phyloP scores from a whole-genome alignment of 2,113 vertebrate species.

The Tilapia sparmanii region DNA sequence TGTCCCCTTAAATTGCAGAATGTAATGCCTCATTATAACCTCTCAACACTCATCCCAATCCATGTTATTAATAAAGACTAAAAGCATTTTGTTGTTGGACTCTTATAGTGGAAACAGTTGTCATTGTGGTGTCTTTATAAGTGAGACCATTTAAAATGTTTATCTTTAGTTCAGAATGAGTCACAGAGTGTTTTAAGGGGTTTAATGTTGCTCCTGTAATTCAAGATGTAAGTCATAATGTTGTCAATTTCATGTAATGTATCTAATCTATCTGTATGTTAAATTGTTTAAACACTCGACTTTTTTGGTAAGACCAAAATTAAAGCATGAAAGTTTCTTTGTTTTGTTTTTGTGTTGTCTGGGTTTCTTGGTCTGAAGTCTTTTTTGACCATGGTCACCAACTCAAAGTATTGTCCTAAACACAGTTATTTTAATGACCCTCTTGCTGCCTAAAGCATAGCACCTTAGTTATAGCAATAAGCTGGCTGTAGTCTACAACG shows the following conservation, averaged over 20 bases:
- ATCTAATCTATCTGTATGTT: neutral
- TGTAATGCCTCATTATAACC: neutral
- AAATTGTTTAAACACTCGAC: neutral
- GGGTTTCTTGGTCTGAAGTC: neutral
- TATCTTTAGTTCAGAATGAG: neutral
- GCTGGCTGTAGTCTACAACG: neutral
- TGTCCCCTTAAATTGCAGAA: neutral
- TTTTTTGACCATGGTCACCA: neutral
- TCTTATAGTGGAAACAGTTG: neutral
- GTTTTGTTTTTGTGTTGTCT: neutral
- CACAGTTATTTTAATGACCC: neutral
- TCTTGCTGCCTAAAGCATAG: neutral
- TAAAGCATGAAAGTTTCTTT: neutral
- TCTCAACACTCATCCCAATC: neutral
- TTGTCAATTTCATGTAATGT: neutral
- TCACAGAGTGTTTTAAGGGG: neutral
- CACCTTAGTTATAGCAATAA: neutral
- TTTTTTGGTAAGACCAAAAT: neutral
- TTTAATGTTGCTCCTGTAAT: neutral
- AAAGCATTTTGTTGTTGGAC: neutral
- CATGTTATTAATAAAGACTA: neutral
- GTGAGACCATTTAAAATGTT: neutral
- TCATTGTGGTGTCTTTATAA: neutral
- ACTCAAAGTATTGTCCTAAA: neutral
- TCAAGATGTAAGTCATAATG: neutral